Evolutionary conservation across 2,888 invertebrate species (phyloP).

Genomic region (Nomada lathburiana): DNA sequence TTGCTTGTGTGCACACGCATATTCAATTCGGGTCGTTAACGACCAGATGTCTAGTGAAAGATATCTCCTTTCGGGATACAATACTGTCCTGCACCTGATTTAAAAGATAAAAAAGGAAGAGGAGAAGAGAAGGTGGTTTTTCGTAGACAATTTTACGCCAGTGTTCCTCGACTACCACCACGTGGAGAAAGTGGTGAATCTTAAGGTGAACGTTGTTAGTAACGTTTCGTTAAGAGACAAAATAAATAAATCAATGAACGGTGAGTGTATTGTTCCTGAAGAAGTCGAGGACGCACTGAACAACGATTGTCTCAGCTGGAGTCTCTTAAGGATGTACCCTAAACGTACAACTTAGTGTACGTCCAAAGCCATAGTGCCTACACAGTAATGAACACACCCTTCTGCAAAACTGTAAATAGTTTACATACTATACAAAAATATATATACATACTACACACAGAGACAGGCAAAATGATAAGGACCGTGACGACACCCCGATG

Average conservation of each 20-base stretch:
- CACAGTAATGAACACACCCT: conserved; percentile 82
- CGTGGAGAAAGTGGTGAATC: conserved; percentile 13
- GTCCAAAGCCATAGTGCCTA: conserved; percentile 85
- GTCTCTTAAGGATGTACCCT: conserved; percentile 83
- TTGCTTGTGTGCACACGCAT: conserved; percentile 79
- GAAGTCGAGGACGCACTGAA: conserved; percentile 57
- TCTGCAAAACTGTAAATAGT: conserved; percentile 83
- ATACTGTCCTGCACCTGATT: conserved; percentile 80
- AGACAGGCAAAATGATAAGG: conserved; percentile 67
- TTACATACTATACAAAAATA: conserved; percentile 75
- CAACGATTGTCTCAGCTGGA: conserved; percentile 71
- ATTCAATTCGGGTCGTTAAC: conserved; percentile 77
- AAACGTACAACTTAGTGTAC: conserved; percentile 83
- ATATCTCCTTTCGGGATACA: conserved; percentile 79
- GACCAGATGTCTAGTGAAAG: conserved; percentile 74
- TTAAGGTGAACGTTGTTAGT: neutral
- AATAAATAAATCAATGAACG: too few species aligned
- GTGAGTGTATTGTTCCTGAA: conserved; percentile 60
- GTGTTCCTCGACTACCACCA: conserved; percentile 49
- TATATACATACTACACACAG: conserved; percentile 45
- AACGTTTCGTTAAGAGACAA: neutral
- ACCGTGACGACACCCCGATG: conserved; percentile 71
- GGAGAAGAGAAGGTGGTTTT: conserved; percentile 63
- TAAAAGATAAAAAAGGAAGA: conserved; percentile 29
- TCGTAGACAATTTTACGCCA: conserved; percentile 69